These are phyloP conservation scores for Nyctalus aviator DNA, from an alignment of 2,797 vertebrate species.

Conservation along the genomic window DNA sequence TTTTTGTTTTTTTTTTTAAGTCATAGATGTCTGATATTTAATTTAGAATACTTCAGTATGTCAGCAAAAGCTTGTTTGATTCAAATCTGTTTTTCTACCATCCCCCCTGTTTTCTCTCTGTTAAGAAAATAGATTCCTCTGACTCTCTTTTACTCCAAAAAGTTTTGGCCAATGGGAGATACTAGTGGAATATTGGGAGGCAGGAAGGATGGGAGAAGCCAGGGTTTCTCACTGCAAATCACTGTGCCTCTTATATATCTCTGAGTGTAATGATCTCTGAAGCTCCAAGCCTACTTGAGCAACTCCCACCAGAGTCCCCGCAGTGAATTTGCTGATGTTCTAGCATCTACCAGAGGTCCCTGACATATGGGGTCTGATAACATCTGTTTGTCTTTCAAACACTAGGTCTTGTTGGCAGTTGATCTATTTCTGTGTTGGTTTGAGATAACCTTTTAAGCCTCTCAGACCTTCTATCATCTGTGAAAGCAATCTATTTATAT, in stretches of 20 bases:
- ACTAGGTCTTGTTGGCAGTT: background rate
- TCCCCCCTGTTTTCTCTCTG: background rate
- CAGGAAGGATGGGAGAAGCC: background rate
- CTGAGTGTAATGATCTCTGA: background rate
- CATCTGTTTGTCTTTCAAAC: background rate
- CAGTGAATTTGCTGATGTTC: background rate
- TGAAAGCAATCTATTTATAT: background rate
- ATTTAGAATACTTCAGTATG: background rate
- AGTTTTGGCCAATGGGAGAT: background rate
- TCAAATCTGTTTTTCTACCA: background rate
- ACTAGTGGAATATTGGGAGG: background rate
- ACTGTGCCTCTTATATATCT: background rate
- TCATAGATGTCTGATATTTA: background rate
- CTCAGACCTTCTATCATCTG: background rate
- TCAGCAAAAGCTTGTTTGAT: background rate
- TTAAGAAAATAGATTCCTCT: background rate
- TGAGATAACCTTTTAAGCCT: background rate
- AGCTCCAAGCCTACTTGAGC: background rate
- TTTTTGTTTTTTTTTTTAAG: background rate
- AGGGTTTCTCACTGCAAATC: background rate
- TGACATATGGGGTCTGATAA: background rate
- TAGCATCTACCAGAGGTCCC: background rate
- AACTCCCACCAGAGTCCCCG: background rate
- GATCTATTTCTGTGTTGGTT: background rate
- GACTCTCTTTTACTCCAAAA: background rate